Evolutionary conservation across 2,113 vertebrate species (phyloP).

Genomic region (Stomatorhinus ivindoensis): DNA sequence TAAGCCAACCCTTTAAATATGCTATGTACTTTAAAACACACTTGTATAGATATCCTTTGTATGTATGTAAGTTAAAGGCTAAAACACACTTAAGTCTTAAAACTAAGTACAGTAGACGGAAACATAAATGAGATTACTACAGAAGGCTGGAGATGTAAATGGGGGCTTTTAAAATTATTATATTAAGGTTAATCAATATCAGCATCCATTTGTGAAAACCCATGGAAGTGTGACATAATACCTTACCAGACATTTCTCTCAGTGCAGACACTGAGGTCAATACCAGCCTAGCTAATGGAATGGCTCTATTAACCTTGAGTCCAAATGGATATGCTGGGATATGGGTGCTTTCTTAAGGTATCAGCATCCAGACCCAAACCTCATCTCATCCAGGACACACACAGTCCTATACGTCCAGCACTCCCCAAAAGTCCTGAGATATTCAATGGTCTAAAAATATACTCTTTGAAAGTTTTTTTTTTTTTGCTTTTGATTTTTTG

Average conservation of each 20-base stretch:
- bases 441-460: neutral
- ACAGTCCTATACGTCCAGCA: neutral
- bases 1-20: neutral
- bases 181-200: constrained; percentile 8
- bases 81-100: neutral
- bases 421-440: neutral
- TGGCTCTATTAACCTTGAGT: neutral
- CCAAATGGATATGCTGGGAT: neutral
- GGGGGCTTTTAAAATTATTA: neutral
- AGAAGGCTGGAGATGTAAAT: neutral
- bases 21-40: neutral
- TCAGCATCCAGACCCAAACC: neutral
- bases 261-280: neutral
- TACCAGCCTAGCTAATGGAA: neutral
- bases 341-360: neutral
- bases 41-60: neutral
- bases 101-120: neutral
- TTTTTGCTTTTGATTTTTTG: neutral
- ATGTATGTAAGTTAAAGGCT: neutral
- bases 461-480: neutral
- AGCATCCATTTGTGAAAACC: constrained; percentile 6
- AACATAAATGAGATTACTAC: neutral
- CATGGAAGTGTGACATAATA: neutral
- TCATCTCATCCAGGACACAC: neutral
- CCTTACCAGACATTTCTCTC: neutral